Evolutionary conservation across 2,113 vertebrate species (phyloP), one percentile per base, ranked within the genome.

Genomic region (Argyrosomus japonicus): DNA sequence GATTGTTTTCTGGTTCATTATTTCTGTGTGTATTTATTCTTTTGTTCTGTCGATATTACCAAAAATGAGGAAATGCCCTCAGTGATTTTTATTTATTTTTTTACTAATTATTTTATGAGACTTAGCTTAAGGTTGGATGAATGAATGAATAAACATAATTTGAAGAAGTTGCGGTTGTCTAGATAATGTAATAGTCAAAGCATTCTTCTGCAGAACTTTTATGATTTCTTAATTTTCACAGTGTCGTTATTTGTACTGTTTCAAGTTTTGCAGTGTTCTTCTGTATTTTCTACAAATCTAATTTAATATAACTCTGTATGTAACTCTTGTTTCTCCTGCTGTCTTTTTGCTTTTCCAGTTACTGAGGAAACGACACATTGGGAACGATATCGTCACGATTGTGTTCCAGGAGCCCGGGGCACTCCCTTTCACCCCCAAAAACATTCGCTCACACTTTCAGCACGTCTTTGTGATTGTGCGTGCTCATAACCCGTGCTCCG

Each of bases 361-460:
- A 74, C 95, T 99, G 64, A 94, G 98, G 85, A 99, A 99, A 88
- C 95, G 98, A 4, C 98, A 99, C 70, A 99, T 99, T 77, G 98
- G 98, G 53, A 99, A 99, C 32, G 98, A 99, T 85, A 99, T 99
- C 13, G 97, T 99, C 84, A 99, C 98, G 4, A 97, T 99, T 75
- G 98, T 99, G 93, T 98, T 99, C 94, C 98, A 99, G 93, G 98
- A 99, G 88, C 97, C 98, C 1, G 98, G 98, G 61, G 98, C 98
- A 5, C 97, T 97, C 56, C 96, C 98, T 0, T 99, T 99, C 96
- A 99, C 97, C 74, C 98, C 98, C 27, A 99, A 99, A 94, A 99
- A 99, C 93, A 99, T 99, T 73, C 97, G 98, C 7, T 99, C 98
- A 8, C 98, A 99, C 94, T 99, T 99, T 88, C 98, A 99, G 93